Conservation (phyloP, 2,888 invertebrate genomes). For the Leuctra nigra region DNA sequence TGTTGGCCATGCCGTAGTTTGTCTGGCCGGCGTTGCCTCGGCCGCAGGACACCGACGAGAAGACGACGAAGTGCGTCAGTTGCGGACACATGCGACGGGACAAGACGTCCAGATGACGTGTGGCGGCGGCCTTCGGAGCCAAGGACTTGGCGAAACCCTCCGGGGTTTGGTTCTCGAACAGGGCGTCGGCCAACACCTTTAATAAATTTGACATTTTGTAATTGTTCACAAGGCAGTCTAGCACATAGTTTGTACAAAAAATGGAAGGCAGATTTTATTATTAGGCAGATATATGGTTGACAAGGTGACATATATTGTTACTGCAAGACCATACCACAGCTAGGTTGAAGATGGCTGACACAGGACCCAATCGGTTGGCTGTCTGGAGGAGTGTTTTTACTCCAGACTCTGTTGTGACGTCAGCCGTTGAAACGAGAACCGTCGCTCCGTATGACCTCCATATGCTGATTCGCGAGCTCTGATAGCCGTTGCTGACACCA, state of each 20-base stretch:
- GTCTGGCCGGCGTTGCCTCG: conserved; percentile 88
- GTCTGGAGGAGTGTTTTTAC: conserved; percentile 59
- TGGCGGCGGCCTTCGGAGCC: too few relatives aligned
- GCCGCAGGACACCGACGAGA: conserved; percentile 88
- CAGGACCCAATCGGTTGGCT: conserved; percentile 56
- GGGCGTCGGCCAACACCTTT: too few relatives aligned
- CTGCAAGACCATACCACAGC: conserved; percentile 87
- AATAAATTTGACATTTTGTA: background rate
- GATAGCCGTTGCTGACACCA: too few relatives aligned
- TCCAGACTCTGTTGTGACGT: conserved; percentile 63
- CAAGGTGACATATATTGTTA: background rate
- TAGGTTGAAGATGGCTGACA: too few relatives aligned
- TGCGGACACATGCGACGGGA: conserved; percentile 51
- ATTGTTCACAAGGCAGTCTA: too few relatives aligned
- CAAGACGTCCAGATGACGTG: too few relatives aligned
- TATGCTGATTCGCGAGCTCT: conserved; percentile 44
- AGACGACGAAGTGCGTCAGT: conserved; percentile 71
- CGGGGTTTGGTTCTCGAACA: too few relatives aligned
- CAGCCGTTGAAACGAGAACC: conserved; percentile 58
- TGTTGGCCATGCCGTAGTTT: conserved; percentile 85
- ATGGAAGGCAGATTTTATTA: too few relatives aligned
- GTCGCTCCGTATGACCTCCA: conserved; percentile 67
- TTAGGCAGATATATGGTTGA: background rate
- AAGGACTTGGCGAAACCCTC: too few relatives aligned
- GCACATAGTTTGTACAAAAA: too few relatives aligned